These are phyloP conservation scores for Stomatorhinus ivindoensis DNA, from an alignment of 2,113 vertebrate genomes.

Conservation along the genomic window DNA sequence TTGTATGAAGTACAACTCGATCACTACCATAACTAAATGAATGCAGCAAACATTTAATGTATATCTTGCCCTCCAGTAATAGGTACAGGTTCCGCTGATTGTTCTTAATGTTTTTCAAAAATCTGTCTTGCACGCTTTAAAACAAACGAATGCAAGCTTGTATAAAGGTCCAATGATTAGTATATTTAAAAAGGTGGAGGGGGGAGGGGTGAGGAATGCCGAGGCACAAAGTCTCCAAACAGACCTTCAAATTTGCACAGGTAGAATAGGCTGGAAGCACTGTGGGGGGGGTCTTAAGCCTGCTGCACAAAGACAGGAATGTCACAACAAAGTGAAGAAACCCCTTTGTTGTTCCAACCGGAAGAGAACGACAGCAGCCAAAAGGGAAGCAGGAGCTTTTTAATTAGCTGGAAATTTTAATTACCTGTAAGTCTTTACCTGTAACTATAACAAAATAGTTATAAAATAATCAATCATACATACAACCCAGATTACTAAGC, in stretches of 20 bases:
- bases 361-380: constrained; percentile 24
- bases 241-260: not conserved
- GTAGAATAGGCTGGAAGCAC: not conserved
- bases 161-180: not conserved
- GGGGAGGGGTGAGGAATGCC: not conserved
- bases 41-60: not conserved
- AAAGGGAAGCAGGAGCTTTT: constrained; percentile 10
- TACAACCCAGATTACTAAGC: not conserved
- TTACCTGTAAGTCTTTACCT: constrained; percentile 7
- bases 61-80: not conserved
- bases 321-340: constrained; percentile 38
- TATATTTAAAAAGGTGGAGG: not conserved
- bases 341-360: constrained; percentile 29
- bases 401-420: constrained; percentile 23
- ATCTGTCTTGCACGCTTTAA: not conserved
- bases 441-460: not conserved
- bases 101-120: not conserved
- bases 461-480: not conserved
- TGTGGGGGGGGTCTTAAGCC: not conserved
- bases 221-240: not conserved
- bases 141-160: not conserved
- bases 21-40: not conserved
- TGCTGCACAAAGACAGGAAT: constrained; percentile 30
- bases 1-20: not conserved
- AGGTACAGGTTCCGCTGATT: not conserved